Base-by-base conservation (phyloP, 2,797 vertebrate genomes). In the Potorous gilbertii region DNA sequence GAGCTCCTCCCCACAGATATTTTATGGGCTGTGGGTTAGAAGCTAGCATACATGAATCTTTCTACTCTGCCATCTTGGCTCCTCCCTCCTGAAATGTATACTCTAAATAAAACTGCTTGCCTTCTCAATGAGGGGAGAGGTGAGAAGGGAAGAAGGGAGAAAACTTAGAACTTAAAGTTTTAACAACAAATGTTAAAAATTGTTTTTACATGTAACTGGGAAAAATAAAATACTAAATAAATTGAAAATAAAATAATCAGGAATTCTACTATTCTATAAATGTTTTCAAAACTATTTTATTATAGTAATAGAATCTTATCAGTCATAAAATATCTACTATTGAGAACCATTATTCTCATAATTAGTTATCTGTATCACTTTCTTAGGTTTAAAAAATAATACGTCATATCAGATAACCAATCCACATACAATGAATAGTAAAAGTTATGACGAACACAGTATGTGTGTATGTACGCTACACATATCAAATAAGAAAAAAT, bases 201-300 rank as follows among this genome's bases (percentile, higher is more conserved):
- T 56, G 56, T 56, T 56, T 56, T 56, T 28, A 56, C 56, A 56
- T 56, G 56, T 56, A 56, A 56, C 56, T 56, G 24, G 56, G 56
- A 56, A 56, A 55, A 56, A 56, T 28, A 56, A 56, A 56, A 56
- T 56, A 8, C 27, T 9, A 56, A 56, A 9, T 56, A 56, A 56
- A 28, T 28, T 56, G 56, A 56, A 56, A 56, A 56, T 56, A 56
- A 56, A 97, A 98, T 92, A 27, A 14, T 74, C 56, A 93, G 52
- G 12, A 95, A 93, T 97, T 96, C 5, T 8, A 27, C 94, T 93
- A 94, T 50, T 56, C 54, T 94, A 12, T 28, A 91, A 46, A 57
- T 93, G 94, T 91, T 96, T 93, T 74, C 2, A 40, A 59, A 62
- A 74, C 21, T 40, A 40, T 9, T 74, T 74, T 74, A 74, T 21